These are phyloP conservation scores for Rhyzopertha dominica DNA, from an alignment of 1,140 invertebrate species.

Conservation along the genomic window DNA sequence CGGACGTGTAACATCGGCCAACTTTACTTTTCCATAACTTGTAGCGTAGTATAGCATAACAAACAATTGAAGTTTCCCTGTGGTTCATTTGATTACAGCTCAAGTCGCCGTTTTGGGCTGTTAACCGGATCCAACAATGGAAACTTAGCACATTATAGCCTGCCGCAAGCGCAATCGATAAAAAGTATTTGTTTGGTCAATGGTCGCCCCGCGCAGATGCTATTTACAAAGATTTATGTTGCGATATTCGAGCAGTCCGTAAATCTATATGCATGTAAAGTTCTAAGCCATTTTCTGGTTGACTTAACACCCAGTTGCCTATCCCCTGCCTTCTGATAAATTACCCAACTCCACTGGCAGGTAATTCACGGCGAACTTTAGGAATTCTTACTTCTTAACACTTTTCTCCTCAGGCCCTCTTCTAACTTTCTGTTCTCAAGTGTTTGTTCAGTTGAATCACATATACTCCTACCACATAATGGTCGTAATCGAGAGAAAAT, in stretches of 20 bases:
- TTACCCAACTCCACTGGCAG: slow-evolving; percentile 40
- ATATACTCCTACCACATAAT: slow-evolving; percentile 36
- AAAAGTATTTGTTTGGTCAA: no score
- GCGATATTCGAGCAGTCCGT: background rate
- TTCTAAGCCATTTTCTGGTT: slow-evolving; percentile 36
- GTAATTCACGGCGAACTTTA: slow-evolving; percentile 39
- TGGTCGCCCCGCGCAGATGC: no score
- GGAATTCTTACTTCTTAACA: slow-evolving; percentile 39
- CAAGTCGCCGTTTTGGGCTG: no score
- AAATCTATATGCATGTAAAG: slow-evolving; percentile 21
- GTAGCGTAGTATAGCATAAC: no score
- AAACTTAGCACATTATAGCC: no score
- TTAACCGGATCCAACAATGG: no score
- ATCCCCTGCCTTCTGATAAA: slow-evolving; percentile 35
- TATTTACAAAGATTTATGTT: no score
- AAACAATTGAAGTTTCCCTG: no score
- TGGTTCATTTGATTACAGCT: no score
- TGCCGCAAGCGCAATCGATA: no score
- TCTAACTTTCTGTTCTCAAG: slow-evolving; percentile 27
- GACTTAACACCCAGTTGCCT: slow-evolving; percentile 30
- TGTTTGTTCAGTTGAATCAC: slow-evolving; percentile 37
- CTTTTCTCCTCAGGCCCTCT: slow-evolving; percentile 23
- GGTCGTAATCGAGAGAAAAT: slow-evolving; percentile 38
- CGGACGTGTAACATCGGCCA: no score
- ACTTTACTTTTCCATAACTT: no score